Evolutionary conservation across 37 sponge, comb jelly and placozoan genomes (phyloP).

Genomic region (Eunapius fragilis): DNA sequence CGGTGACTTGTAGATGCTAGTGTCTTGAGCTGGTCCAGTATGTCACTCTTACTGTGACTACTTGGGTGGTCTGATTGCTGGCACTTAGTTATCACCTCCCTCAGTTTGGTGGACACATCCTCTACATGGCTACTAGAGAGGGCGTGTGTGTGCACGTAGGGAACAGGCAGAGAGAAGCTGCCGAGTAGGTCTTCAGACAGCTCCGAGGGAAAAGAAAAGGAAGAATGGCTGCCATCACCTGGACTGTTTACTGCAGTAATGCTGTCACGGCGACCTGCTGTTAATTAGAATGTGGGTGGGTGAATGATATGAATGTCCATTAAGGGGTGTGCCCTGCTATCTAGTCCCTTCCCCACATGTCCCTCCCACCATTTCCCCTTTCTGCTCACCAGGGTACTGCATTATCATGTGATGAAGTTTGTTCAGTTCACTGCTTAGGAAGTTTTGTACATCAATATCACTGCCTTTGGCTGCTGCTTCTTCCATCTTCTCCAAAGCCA

Average conservation of each 20-base stretch:
- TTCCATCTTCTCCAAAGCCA: conserved; percentile 45
- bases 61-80: neutral
- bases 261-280: neutral
- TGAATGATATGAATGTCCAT: neutral
- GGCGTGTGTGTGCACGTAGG: conserved; percentile 26
- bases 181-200: conserved; percentile 16
- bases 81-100: conserved; percentile 29
- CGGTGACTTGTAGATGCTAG: neutral
- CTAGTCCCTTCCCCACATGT: neutral
- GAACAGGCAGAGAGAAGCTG: conserved; percentile 42
- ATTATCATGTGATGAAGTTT: conserved; percentile 18
- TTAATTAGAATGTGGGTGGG: neutral
- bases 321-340: neutral
- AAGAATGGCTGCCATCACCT: neutral
- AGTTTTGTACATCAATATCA: neutral
- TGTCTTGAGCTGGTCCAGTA: neutral
- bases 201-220: too few relatives aligned
- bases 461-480: neutral
- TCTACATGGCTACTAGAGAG: conserved; percentile 29
- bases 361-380: conserved; percentile 2
- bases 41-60: neutral
- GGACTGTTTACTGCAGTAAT: conserved; percentile 2
- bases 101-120: conserved; percentile 26
- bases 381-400: conserved; percentile 33
- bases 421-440: conserved; percentile 19